Evolutionary conservation across 1,140 invertebrate genomes (phyloP), one percentile per base, ranked within the genome.

Genomic region (Drosophila rufa): DNA sequence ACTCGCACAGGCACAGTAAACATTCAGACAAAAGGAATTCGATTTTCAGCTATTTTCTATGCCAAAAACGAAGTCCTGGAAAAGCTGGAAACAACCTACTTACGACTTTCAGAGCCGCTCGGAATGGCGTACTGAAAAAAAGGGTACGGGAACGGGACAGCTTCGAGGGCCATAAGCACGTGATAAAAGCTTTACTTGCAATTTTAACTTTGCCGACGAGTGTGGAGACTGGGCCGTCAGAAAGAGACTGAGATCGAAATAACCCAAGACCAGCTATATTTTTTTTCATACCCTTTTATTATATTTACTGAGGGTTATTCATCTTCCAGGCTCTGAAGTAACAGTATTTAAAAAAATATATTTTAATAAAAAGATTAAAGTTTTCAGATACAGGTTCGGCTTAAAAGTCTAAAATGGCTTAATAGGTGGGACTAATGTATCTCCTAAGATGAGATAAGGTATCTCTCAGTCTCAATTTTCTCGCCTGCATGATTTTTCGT

Each of bases 181-280:
- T 87, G 85, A 84, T 90, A 89, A 89, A 87, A 80, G 85, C 84
- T 71, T 89, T 89, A 79, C 85, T 90, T 75, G 77, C 85, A 84
- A 90, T 87, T 87, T 89, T 79, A 87, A 81, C 85, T 89, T 80
- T 71, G 74, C 57, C 60, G 64, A 33, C 65, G 66, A 78, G 61
- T 69, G 70, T 68, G 69, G 48, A 67, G 47, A 67, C 50, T 56
- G 55, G 65, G 43, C 80, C 46, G 7, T 30, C 38, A 67, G 64
- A 66, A 48, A 53, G 51, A 65, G 65, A 78, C 60, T 66, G 80
- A 43, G 46, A 25, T 64, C 75, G 82, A 53, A 50, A 42, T 57
- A 47, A 40, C 45, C 11, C 12, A 33, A 30, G 43, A 36, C 30
- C 14, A 75, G 57, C 30, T 27, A 61, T 33, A 45, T 67, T 66